These are phyloP conservation scores for Anas georgica DNA, from an alignment of 2,797 vertebrate species.

Conservation along the genomic window DNA sequence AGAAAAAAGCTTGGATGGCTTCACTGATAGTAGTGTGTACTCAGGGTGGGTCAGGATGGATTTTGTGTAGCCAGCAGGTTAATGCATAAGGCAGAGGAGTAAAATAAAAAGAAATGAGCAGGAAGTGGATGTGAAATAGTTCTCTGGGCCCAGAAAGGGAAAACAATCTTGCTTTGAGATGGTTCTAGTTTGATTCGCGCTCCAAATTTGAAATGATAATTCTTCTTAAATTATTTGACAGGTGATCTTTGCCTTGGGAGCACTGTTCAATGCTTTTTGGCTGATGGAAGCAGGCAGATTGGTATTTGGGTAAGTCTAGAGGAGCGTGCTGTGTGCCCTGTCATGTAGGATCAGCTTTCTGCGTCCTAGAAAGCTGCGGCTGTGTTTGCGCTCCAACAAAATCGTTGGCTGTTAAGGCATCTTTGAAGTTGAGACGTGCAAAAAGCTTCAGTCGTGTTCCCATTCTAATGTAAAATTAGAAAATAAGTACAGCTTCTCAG, in stretches of 20 bases:
- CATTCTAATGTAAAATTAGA: neutral
- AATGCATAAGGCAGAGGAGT: neutral
- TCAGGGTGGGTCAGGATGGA: neutral
- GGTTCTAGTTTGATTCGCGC: fast-evolving
- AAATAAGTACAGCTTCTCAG: neutral
- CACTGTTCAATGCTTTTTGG: slow-evolving; percentile 87
- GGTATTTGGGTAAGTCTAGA: slow-evolving; percentile 90
- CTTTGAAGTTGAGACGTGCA: neutral
- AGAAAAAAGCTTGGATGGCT: neutral
- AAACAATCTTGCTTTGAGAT: fast-evolving
- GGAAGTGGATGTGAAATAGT: neutral
- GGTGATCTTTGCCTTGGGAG: slow-evolving; percentile 92
- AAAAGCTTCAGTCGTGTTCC: fast-evolving
- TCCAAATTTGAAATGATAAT: fast-evolving
- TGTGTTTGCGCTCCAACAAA: fast-evolving
- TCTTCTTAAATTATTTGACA: slow-evolving; percentile 43
- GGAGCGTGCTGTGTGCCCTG: fast-evolving
- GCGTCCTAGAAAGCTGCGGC: neutral
- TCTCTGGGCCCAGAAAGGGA: neutral
- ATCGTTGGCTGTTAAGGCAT: neutral
- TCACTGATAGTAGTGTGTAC: fast-evolving
- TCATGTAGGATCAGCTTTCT: neutral
- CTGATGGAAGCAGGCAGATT: slow-evolving; percentile 93
- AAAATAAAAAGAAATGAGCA: neutral
- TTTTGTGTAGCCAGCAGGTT: neutral